phyloP scores from a whole-genome alignment of 2,113 vertebrate species.

The Vimba vimba region DNA sequence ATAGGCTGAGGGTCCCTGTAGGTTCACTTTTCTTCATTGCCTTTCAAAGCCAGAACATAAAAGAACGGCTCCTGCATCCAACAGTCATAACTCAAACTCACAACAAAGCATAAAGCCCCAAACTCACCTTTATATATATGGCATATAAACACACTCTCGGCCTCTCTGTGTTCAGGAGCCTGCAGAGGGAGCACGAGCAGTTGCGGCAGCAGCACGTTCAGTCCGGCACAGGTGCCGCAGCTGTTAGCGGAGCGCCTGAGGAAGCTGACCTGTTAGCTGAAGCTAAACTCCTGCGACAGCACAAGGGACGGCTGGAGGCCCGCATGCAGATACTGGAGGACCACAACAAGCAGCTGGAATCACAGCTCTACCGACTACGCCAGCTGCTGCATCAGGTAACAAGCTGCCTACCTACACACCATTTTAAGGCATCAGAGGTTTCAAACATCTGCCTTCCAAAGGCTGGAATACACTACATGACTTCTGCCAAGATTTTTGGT shows the following conservation, averaged over 20 bases:
- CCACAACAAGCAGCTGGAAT: slow-evolving; percentile 97
- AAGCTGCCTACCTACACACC: neutral
- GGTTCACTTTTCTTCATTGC: slow-evolving; percentile 21
- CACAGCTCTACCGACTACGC: slow-evolving; percentile 91
- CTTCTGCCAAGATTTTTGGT: neutral
- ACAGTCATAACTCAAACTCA: slow-evolving; percentile 11
- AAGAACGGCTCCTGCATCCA: slow-evolving; percentile 5
- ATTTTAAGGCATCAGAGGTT: neutral
- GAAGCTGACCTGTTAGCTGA: slow-evolving; percentile 83
- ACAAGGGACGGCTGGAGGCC: slow-evolving; percentile 94
- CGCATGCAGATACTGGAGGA: slow-evolving; percentile 98
- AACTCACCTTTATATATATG: neutral
- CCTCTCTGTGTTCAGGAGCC: slow-evolving; percentile 70
- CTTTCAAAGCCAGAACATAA: slow-evolving; percentile 5
- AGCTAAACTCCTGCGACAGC: slow-evolving; percentile 92
- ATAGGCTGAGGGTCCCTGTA: neutral
- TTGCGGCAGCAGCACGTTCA: slow-evolving; percentile 88
- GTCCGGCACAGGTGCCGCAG: slow-evolving; percentile 67
- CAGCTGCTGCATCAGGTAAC: slow-evolving; percentile 94
- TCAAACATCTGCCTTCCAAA: neutral
- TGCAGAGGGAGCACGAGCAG: slow-evolving; percentile 92
- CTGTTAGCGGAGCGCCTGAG: slow-evolving; percentile 52
- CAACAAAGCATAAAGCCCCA: neutral
- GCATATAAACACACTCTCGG: neutral
- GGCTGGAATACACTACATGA: neutral